Evolutionary conservation across 2,113 vertebrate genomes (phyloP).

Genomic region (Perca schrenkii): DNA sequence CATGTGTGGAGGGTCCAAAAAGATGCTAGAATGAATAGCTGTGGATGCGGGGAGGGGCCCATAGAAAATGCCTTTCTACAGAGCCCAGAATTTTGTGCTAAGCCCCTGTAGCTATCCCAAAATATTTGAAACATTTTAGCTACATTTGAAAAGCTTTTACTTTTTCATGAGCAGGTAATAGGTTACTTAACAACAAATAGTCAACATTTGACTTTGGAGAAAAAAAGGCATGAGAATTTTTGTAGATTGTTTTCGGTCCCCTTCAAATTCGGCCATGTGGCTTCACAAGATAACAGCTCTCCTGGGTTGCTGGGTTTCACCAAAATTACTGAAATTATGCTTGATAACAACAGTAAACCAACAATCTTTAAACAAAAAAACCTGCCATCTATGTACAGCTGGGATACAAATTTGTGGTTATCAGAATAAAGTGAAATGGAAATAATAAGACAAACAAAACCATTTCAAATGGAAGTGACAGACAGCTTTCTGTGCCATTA

Average conservation of each 20-base stretch:
- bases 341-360: constrained; percentile 21
- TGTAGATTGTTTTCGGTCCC: background rate
- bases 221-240: constrained; percentile 14
- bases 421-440: constrained; percentile 11
- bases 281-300: constrained; percentile 50
- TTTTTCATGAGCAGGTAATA: constrained; percentile 21
- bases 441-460: background rate
- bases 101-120: background rate
- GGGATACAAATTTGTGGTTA: background rate
- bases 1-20: too few species aligned
- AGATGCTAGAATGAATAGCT: too few species aligned
- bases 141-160: constrained; percentile 25
- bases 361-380: background rate
- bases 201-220: constrained; percentile 27
- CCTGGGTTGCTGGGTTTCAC: constrained; percentile 22
- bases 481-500: background rate
- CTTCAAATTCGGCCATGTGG: constrained; percentile 33
- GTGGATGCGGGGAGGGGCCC: too few species aligned
- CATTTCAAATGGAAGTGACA: background rate
- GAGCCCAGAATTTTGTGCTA: too few species aligned
- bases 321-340: constrained; percentile 19
- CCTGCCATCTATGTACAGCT: too few species aligned
- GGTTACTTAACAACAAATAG: constrained; percentile 11
- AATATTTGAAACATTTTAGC: constrained; percentile 13
- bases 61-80: too few species aligned